Percentiles rank a stretch among this genome's conserved stretches.
These are phyloP conservation scores for Alces alces DNA, from an alignment of 2,113 vertebrate species.

Conservation along the genomic window DNA sequence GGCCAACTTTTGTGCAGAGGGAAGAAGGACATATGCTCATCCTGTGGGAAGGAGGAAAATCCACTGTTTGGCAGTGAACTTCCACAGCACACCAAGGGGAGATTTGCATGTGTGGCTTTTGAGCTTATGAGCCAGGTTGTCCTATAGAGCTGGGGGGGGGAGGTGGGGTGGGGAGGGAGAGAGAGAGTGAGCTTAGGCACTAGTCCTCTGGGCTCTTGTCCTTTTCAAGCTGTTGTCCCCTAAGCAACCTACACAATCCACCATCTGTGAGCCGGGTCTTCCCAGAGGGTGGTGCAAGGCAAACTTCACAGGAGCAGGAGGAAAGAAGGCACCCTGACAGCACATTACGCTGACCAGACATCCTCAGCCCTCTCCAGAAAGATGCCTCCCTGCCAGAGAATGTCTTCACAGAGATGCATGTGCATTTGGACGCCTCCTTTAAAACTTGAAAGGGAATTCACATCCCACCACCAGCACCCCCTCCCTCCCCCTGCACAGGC, in stretches of 20 bases:
- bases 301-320: neutral
- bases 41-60: conserved; percentile 22
- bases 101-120: neutral
- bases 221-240: neutral
- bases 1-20: neutral
- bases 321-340: neutral
- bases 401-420: conserved; percentile 50
- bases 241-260: neutral
- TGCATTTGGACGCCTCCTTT: conserved; percentile 66
- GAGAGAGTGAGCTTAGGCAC: neutral
- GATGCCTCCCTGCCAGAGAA: neutral
- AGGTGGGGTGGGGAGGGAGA: neutral
- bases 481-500: neutral
- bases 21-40: neutral
- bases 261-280: neutral
- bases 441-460: conserved; percentile 69
- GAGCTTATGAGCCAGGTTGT: neutral
- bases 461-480: neutral
- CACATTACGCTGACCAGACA: conserved; percentile 14
- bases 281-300: neutral
- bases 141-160: neutral
- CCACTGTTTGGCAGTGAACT: neutral
- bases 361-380: neutral
- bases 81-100: neutral
- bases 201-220: neutral